Conservation (phyloP, 2,113 vertebrate species). For the Callopanchax toddi region DNA sequence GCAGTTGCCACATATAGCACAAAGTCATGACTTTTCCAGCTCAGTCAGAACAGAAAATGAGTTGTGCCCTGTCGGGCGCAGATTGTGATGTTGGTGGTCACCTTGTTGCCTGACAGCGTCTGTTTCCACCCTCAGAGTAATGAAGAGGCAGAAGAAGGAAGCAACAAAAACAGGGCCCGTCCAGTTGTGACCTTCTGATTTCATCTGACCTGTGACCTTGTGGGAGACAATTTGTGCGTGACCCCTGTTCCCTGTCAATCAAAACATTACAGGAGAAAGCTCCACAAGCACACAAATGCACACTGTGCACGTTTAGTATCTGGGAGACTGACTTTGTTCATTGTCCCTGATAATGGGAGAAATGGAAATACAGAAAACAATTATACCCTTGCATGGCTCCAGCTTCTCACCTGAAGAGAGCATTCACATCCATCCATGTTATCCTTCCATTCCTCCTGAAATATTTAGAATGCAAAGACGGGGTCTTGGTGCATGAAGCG, state of each 20-base stretch:
- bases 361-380: conserved; percentile 79
- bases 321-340: conserved; percentile 51
- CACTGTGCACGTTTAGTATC: conserved; percentile 47
- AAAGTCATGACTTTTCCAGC: conserved; percentile 14
- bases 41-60: conserved; percentile 33
- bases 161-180: conserved; percentile 38
- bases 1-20: background rate
- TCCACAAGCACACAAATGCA: conserved; percentile 1
- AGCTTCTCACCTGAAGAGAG: conserved; percentile 65
- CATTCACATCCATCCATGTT: conserved; percentile 63
- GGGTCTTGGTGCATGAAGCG: conserved; percentile 56
- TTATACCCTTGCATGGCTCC: conserved; percentile 75
- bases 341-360: conserved; percentile 52
- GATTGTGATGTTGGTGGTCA: conserved; percentile 31
- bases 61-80: conserved; percentile 22
- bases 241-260: conserved; percentile 66
- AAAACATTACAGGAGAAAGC: conserved; percentile 31
- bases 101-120: conserved; percentile 38
- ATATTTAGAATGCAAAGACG: conserved; percentile 73
- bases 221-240: conserved; percentile 47
- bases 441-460: conserved; percentile 68
- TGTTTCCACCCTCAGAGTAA: conserved; percentile 37
- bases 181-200: conserved; percentile 44
- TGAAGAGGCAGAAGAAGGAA: conserved; percentile 42
- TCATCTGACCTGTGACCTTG: conserved; percentile 48